These are phyloP conservation scores for Orius laevigatus DNA, from an alignment of 1,140 invertebrate genomes.

Conservation along the genomic window DNA sequence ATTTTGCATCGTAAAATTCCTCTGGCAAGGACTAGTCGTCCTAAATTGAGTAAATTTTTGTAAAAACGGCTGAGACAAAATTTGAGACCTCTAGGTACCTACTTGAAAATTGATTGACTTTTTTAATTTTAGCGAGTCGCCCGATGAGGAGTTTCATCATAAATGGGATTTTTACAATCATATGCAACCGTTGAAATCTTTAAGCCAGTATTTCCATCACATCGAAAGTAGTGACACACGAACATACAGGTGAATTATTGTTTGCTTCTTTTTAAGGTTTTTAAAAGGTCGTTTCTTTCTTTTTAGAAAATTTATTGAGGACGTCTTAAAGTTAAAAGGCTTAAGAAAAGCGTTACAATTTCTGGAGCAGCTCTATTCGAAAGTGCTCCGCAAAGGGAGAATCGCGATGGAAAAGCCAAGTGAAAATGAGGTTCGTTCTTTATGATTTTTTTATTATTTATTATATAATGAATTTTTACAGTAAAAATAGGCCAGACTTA, in stretches of 20 bases:
- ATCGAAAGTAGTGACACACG: slow-evolving; percentile 23
- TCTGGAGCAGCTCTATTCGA: slow-evolving; percentile 48
- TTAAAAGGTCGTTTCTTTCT: slow-evolving; percentile 6
- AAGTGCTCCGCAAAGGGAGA: slow-evolving; percentile 47
- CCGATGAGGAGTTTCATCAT: not conserved
- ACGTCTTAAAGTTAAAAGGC: slow-evolving; percentile 69
- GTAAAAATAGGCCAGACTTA: not conserved
- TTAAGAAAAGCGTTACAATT: slow-evolving; percentile 60
- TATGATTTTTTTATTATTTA: slow-evolving; percentile 8
- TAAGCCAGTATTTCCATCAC: not conserved
- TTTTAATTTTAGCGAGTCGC: no score
- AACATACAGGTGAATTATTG: slow-evolving; percentile 24
- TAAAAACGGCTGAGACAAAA: no score
- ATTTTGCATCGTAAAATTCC: no score
- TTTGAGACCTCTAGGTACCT: no score
- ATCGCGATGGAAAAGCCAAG: slow-evolving; percentile 43
- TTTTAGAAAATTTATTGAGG: slow-evolving; percentile 63
- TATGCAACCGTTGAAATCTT: not conserved
- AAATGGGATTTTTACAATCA: slow-evolving; percentile 2
- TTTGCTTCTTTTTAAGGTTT: slow-evolving; percentile 18
- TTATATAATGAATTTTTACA: slow-evolving; percentile 6
- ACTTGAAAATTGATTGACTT: no score
- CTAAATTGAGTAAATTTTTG: no score
- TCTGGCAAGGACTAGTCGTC: no score
- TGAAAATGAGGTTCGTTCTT: slow-evolving; percentile 22